phyloP scores from a whole-genome alignment of 2,797 vertebrate species.

The Eremophila alpestris region DNA sequence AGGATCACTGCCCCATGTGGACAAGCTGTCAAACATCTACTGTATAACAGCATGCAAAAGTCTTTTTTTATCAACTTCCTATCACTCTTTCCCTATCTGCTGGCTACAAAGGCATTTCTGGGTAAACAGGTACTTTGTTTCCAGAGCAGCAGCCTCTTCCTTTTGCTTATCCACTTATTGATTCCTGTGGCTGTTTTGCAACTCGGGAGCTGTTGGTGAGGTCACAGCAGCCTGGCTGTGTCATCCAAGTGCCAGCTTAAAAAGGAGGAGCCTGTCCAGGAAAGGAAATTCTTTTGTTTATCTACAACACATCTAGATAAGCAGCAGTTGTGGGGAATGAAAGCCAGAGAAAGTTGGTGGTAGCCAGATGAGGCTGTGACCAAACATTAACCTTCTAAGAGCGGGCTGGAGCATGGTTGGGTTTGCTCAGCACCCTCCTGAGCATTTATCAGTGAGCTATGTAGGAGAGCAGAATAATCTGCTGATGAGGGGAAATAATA shows the following conservation, averaged over 20 bases:
- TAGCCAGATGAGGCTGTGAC: background rate
- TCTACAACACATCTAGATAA: background rate
- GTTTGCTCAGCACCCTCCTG: background rate
- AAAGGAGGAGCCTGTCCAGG: background rate
- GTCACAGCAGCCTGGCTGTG: background rate
- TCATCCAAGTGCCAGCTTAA: background rate
- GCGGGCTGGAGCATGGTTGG: fast-evolving
- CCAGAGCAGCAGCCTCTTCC: background rate
- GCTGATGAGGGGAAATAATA: background rate
- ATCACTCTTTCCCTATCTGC: background rate
- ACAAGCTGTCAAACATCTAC: background rate
- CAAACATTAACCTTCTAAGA: background rate
- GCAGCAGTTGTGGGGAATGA: background rate
- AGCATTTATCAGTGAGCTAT: background rate
- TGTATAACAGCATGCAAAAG: background rate
- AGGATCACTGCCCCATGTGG: background rate
- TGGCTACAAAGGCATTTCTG: background rate
- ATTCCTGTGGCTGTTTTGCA: background rate
- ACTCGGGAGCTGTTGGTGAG: background rate
- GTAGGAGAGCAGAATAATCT: background rate
- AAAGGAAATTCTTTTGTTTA: background rate
- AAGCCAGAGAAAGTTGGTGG: background rate
- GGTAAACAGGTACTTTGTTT: background rate
- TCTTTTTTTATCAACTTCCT: background rate
- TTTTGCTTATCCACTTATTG: background rate